Evolutionary conservation across 2,888 invertebrate genomes (phyloP).

Genomic region (Deilephila elpenor): DNA sequence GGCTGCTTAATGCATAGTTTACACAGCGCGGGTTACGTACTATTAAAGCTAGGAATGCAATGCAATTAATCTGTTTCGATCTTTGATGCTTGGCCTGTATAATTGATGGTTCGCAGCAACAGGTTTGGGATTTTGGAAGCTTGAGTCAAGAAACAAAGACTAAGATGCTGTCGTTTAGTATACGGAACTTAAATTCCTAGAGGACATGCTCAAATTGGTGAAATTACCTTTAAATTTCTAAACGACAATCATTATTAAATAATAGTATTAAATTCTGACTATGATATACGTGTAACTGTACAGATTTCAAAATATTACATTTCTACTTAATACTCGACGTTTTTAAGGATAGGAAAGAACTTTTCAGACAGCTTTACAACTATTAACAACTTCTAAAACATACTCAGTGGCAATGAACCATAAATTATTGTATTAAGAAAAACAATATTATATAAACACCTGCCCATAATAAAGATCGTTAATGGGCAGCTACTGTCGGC

Average conservation of each 20-base stretch:
- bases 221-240: too few species aligned
- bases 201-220: too few species aligned
- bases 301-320: too few species aligned
- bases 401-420: too few species aligned
- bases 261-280: too few species aligned
- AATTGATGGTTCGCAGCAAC: slow-evolving; percentile 14
- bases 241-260: too few species aligned
- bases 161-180: neutral
- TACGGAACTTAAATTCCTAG: too few species aligned
- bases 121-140: slow-evolving; percentile 12
- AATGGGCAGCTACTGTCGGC: slow-evolving; percentile 3
- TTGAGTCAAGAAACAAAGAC: neutral
- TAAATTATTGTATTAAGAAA: neutral
- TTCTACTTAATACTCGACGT: too few species aligned
- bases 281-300: too few species aligned
- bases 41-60: slow-evolving; percentile 24
- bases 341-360: too few species aligned
- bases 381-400: too few species aligned
- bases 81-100: neutral
- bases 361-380: too few species aligned
- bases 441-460: slow-evolving; percentile 9
- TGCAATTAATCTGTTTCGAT: slow-evolving; percentile 19
- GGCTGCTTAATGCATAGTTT: slow-evolving; percentile 52
- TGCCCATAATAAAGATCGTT: neutral
- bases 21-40: slow-evolving; percentile 27